Evolutionary conservation across 2,113 vertebrate genomes (phyloP), one percentile per base, ranked within the genome.

Genomic region (Cercopithecus mona): DNA sequence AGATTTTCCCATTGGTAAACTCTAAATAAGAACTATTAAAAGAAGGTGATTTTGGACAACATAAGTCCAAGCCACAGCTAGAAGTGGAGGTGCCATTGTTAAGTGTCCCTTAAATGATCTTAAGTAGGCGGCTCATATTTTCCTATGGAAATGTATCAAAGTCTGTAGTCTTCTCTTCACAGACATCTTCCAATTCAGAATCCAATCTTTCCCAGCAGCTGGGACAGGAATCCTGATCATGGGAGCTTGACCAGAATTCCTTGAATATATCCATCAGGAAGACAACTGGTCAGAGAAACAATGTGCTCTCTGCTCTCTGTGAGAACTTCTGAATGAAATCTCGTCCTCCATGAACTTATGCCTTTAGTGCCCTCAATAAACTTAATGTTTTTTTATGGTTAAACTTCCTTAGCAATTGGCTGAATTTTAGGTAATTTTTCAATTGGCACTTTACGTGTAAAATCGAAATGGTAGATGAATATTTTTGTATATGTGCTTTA

Each of bases 401-500:
- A 43, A 97, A 87, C 17, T 93, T 13, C 75, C 32, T 93, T 75
- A 96, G 20, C 22, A 72, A 17, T 94, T 83, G 50, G 12, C n/a
- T 87, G 40, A 88, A 87, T 96, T 87, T 55, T 83, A 90, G 78
- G 9, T 87, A 82, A 23, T 66, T 88, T 88, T 97, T 87, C 35
- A 88, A 57, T 84, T 55, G 64, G 16, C 52, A 81, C 59, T 64
- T 92, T 82, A 64, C 8, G 55, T 94, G 96, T 97, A 97, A 97
- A 97, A 97, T 83, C 93, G 85, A 98, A 97, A 98, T 55, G 55
- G 89, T 90, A 81, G 18, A 64, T 91, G 32, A 93, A 40, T 61
- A n/a, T 64, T 82, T 94, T 93, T 85, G 16, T 35, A 30, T 88
- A 2, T 30, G 1, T 66, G 7, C 78, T 80, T 93, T 87, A 91